Evolutionary conservation across 2,797 vertebrate genomes (phyloP).

Genomic region (Phoeniculus purpureus): DNA sequence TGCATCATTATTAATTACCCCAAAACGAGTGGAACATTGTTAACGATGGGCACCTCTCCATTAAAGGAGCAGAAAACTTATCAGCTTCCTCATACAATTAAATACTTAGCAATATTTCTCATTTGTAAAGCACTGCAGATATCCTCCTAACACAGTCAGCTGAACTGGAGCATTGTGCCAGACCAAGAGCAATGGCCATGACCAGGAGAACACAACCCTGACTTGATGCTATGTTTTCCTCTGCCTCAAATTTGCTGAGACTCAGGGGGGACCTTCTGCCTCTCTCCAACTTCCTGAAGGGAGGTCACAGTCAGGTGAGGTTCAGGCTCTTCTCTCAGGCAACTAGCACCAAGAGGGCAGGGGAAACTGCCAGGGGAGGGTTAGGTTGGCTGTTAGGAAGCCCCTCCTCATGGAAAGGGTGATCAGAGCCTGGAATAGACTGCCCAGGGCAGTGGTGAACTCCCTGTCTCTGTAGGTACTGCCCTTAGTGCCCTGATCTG

Average conservation of each 20-base stretch:
- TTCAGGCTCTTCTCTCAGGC: too few species aligned
- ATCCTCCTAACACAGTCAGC: neutral
- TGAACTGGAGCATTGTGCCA: neutral
- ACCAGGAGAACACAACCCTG: neutral
- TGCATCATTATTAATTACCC: slow-evolving; percentile 9
- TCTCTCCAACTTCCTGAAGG: too few species aligned
- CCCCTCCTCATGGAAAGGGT: too few species aligned
- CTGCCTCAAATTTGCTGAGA: neutral
- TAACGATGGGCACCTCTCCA: neutral
- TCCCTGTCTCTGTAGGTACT: too few species aligned
- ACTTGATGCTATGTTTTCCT: neutral
- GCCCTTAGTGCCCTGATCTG: too few species aligned
- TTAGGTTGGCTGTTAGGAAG: too few species aligned
- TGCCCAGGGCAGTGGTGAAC: too few species aligned
- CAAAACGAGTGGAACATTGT: neutral
- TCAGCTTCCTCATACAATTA: neutral
- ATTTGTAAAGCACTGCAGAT: neutral
- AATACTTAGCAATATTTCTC: neutral
- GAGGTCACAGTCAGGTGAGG: too few species aligned
- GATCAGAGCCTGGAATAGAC: too few species aligned
- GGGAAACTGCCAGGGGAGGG: too few species aligned
- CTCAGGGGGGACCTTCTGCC: too few species aligned
- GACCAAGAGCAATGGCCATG: neutral
- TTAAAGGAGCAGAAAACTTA: neutral
- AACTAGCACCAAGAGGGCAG: too few species aligned